Conservation (phyloP, 2,797 vertebrate species). For the Amphiprion clarkii region DNA sequence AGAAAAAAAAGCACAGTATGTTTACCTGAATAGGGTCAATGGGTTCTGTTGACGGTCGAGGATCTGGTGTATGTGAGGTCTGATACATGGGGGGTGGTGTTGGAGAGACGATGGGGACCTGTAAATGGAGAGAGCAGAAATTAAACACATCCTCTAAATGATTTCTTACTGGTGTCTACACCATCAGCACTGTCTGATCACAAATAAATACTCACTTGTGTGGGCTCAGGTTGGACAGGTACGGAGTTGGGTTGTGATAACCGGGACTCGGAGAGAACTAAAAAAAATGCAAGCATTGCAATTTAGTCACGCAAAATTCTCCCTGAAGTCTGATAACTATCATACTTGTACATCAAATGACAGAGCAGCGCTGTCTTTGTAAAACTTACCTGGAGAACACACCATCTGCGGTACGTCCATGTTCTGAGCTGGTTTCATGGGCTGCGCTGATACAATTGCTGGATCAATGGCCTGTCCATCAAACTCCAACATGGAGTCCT, state of each 20-base stretch:
- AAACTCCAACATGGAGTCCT: constrained; percentile 99
- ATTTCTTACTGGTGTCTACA: background rate
- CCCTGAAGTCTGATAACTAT: background rate
- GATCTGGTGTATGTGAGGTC: constrained; percentile 91
- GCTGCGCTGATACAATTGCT: constrained; percentile 96
- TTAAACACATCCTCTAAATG: background rate
- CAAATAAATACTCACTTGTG: constrained; percentile 87
- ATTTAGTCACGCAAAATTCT: constrained; percentile 16
- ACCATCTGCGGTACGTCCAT: constrained; percentile 94
- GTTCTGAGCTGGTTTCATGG: constrained; percentile 93
- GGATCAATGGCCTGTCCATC: constrained; percentile 96
- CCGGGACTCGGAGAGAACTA: constrained; percentile 93
- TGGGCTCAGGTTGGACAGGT: constrained; percentile 92
- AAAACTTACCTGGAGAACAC: constrained; percentile 90
- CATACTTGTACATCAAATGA: background rate
- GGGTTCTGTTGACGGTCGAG: constrained; percentile 90
- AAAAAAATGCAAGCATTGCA: constrained; percentile 16
- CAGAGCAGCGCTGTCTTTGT: background rate
- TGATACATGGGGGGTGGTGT: constrained; percentile 94
- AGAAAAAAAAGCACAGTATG: background rate
- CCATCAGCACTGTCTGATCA: background rate
- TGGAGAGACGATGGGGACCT: constrained; percentile 93
- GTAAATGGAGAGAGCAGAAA: constrained; percentile 10
- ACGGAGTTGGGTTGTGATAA: constrained; percentile 91
- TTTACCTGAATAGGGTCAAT: constrained; percentile 94